Conservation (phyloP, 1,140 invertebrate genomes). For the Drosophila leontia region DNA sequence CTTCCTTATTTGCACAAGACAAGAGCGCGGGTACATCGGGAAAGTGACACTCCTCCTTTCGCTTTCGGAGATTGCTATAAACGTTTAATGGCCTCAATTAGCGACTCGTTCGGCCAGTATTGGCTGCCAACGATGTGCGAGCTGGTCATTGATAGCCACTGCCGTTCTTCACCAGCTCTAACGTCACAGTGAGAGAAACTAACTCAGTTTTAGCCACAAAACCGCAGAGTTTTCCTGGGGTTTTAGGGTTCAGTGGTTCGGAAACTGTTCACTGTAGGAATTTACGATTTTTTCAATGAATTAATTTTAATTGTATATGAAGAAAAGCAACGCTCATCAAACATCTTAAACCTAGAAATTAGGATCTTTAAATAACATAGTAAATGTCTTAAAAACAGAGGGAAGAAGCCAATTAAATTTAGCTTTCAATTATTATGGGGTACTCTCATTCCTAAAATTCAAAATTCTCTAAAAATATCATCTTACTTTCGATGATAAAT, state of each 20-base stretch:
- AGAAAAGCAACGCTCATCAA: not conserved
- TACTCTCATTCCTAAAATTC: not conserved
- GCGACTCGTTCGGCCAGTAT: slow-evolving; percentile 63
- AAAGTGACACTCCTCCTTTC: slow-evolving; percentile 75
- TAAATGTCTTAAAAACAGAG: no score
- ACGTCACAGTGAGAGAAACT: slow-evolving; percentile 14
- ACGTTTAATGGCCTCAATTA: slow-evolving; percentile 79
- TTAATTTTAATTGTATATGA: not conserved
- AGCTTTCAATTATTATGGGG: no score
- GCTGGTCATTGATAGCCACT: slow-evolving; percentile 60
- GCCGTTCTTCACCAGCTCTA: slow-evolving; percentile 25
- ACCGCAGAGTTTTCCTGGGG: not conserved
- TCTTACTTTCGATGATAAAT: not conserved
- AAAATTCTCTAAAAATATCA: not conserved
- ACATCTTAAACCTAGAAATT: no score
- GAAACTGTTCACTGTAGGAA: not conserved
- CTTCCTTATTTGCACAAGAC: slow-evolving; percentile 67
- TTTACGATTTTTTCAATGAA: not conserved
- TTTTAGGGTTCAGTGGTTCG: not conserved
- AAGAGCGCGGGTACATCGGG: slow-evolving; percentile 21
- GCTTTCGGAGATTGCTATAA: slow-evolving; percentile 50
- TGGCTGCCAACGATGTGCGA: slow-evolving; percentile 79
- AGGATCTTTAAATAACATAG: no score
- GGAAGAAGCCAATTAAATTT: no score
- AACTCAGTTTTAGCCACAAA: not conserved